These are phyloP conservation scores for Phainopepla nitens DNA, from an alignment of 2,113 vertebrate genomes.

Conservation along the genomic window DNA sequence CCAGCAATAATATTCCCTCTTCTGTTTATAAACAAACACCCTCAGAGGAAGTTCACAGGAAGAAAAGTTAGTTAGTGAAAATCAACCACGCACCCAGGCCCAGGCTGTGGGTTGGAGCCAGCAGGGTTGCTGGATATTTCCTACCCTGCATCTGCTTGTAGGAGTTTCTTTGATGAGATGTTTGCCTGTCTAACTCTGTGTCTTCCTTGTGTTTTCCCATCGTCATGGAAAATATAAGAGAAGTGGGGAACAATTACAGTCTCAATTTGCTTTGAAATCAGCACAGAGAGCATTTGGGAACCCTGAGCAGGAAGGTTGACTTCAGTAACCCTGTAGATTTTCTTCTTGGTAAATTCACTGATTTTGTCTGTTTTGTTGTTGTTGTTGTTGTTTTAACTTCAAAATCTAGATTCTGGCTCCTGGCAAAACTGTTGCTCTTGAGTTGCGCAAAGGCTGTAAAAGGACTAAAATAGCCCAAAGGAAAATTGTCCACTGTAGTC, in stretches of 20 bases:
- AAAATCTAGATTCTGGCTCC: not conserved
- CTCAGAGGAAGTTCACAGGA: slow-evolving; percentile 37
- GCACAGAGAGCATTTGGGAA: not conserved
- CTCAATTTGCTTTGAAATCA: not conserved
- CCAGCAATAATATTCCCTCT: slow-evolving; percentile 50
- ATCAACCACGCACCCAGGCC: not conserved
- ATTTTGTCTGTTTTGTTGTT: not conserved
- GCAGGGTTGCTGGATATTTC: slow-evolving; percentile 34
- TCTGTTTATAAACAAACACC: slow-evolving; percentile 73
- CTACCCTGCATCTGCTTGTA: slow-evolving; percentile 6
- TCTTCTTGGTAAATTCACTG: not conserved
- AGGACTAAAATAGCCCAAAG: not conserved
- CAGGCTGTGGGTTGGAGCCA: not conserved
- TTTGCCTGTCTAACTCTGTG: not conserved
- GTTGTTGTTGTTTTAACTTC: not conserved
- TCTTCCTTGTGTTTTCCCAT: not conserved
- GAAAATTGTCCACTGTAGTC: not conserved
- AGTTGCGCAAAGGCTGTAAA: not conserved
- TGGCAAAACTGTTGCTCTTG: not conserved
- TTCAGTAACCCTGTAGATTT: not conserved
- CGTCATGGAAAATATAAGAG: not conserved
- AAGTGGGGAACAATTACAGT: not conserved
- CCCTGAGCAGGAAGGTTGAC: fast-evolving
- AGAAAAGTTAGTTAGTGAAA: slow-evolving; percentile 48
- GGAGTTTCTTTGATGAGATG: slow-evolving; percentile 10